Conservation (phyloP, 2,888 invertebrate genomes). For the Caenorhabditis sinica region DNA sequence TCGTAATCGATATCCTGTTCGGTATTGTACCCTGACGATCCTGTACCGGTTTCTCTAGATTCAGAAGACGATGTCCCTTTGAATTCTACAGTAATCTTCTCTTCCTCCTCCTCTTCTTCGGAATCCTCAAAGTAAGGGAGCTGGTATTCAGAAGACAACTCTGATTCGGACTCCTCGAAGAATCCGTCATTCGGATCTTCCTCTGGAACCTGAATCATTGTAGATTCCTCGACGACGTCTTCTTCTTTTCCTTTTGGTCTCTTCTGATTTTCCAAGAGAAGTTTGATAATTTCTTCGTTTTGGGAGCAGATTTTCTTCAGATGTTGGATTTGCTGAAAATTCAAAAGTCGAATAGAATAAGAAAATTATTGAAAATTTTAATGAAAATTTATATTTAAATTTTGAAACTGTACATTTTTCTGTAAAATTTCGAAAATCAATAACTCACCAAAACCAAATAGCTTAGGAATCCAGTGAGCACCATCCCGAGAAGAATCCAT, state of each 20-base stretch:
- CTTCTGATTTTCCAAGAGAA: not conserved
- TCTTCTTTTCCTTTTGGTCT: not conserved
- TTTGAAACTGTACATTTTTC: too few species aligned
- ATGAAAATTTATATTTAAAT: too few species aligned
- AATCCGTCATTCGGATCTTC: not conserved
- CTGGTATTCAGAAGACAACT: not conserved
- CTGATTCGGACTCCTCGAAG: not conserved
- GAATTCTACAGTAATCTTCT: too few species aligned
- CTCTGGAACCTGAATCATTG: not conserved
- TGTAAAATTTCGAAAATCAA: too few species aligned
- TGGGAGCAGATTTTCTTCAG: not conserved
- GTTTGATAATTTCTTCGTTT: not conserved
- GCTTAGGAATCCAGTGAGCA: not conserved
- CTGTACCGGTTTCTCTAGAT: not conserved
- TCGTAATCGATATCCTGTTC: conserved; percentile 25
- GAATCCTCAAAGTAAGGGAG: not conserved
- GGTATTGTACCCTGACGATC: conserved; percentile 37
- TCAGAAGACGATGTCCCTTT: not conserved
- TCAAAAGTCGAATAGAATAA: not conserved
- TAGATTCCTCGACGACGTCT: not conserved
- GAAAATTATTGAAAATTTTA: too few species aligned
- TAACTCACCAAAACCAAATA: not conserved
- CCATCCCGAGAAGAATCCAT: too few species aligned
- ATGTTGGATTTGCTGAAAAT: conserved; percentile 10
- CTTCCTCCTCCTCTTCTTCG: conserved; percentile 4